Evolutionary conservation across 1,140 invertebrate species (phyloP).

Genomic region (Macrocentrus cingulum): DNA sequence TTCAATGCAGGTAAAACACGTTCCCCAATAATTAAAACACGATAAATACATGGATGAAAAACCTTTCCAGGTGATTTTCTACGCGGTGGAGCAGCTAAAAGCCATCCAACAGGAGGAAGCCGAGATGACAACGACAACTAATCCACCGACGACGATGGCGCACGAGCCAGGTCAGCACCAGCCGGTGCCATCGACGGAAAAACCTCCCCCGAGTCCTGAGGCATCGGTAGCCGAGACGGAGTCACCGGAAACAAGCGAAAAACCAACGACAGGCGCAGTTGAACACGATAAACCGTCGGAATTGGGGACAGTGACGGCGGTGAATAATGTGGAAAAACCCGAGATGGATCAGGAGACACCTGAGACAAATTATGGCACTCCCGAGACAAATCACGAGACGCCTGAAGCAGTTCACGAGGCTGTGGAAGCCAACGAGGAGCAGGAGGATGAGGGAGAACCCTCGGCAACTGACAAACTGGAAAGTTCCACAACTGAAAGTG

Average conservation of each 20-base stretch:
- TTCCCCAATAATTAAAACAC: too few relatives aligned
- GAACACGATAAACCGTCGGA: too few relatives aligned
- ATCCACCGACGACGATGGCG: slow-evolving; percentile 35
- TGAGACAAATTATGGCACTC: slow-evolving; percentile 45
- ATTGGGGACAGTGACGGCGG: too few relatives aligned
- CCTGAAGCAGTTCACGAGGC: slow-evolving; percentile 42
- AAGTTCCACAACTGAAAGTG: not conserved
- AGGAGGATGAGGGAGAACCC: not conserved
- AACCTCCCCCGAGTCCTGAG: slow-evolving; percentile 4
- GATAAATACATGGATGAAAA: too few relatives aligned
- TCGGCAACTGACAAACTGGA: slow-evolving; percentile 16
- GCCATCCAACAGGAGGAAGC: slow-evolving; percentile 35
- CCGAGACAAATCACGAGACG: slow-evolving; percentile 47
- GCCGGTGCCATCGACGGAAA: slow-evolving; percentile 21
- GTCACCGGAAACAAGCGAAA: not conserved
- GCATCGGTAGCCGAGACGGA: slow-evolving; percentile 13
- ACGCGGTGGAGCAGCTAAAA: slow-evolving; percentile 48
- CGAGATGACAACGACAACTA: slow-evolving; percentile 26
- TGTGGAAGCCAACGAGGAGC: slow-evolving; percentile 32
- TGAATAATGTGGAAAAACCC: slow-evolving; percentile 28
- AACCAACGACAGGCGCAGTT: slow-evolving; percentile 18
- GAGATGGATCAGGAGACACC: slow-evolving; percentile 36
- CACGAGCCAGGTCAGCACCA: slow-evolving; percentile 40
- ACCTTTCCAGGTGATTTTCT: slow-evolving; percentile 50
- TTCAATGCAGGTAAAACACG: slow-evolving; percentile 46